Percentiles rank a stretch among this genome's conserved stretches.
Conservation (phyloP, 2,888 invertebrate genomes). For the Spicauda simplicius region DNA sequence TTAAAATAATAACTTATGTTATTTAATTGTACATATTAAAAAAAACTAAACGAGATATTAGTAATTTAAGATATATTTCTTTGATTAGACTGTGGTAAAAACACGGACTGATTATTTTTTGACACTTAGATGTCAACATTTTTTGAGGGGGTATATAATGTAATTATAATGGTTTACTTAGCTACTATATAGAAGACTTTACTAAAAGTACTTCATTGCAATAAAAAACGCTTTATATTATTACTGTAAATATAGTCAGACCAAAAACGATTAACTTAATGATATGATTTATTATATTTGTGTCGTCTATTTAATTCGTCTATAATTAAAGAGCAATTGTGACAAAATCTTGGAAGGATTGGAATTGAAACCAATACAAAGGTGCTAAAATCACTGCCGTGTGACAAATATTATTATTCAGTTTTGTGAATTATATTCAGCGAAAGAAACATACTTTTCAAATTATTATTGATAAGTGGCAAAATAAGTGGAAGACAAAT, state of each 20-base stretch:
- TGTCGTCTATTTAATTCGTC: not conserved
- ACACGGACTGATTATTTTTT: not conserved
- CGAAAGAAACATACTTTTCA: constrained; percentile 59
- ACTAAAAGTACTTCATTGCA: not conserved
- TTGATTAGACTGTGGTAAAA: not conserved
- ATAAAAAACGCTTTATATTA: constrained; percentile 10
- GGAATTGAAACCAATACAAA: constrained; percentile 27
- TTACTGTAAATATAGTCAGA: not conserved
- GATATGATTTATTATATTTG: not conserved
- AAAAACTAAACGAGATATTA: not conserved
- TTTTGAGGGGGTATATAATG: not conserved
- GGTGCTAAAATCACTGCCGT: constrained; percentile 39
- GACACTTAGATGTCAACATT: not conserved
- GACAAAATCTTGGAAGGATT: not conserved
- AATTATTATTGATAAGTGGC: constrained; percentile 64
- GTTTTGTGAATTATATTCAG: not conserved
- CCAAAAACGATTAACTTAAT: not conserved
- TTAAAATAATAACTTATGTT: not conserved
- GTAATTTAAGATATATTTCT: not conserved
- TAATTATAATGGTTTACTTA: not conserved
- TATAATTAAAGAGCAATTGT: not conserved
- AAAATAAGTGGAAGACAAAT: constrained; percentile 66
- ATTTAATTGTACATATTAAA: not conserved
- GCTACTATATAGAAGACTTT: not conserved
- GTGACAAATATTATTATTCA: constrained; percentile 20